phyloP scores from a whole-genome alignment of 2,888 invertebrate species.

The Drosophila emarginata region DNA sequence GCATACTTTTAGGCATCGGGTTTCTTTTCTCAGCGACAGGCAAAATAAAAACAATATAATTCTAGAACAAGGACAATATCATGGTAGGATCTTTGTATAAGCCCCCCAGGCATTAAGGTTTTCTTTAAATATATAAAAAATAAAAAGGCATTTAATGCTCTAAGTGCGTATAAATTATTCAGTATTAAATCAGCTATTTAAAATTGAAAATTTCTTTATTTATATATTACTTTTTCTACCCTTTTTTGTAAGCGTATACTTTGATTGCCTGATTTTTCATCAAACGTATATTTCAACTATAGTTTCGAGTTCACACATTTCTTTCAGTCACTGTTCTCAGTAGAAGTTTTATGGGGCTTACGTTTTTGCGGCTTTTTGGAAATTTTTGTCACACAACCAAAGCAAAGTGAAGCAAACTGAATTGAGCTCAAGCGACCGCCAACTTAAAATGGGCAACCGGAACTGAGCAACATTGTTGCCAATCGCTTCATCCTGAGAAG shows the following conservation, averaged over 20 bases:
- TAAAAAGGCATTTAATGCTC: too few relatives aligned
- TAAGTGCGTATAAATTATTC: too few relatives aligned
- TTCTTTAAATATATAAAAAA: too few relatives aligned
- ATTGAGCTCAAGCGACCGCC: conserved; percentile 20
- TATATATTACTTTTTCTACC: too few relatives aligned
- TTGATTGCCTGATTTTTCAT: too few relatives aligned
- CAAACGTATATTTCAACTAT: background rate
- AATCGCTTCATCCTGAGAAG: conserved; percentile 17
- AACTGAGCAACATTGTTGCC: conserved; percentile 56
- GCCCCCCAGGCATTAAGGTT: too few relatives aligned
- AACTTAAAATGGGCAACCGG: conserved; percentile 58
- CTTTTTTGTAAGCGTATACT: too few relatives aligned
- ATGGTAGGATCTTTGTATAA: too few relatives aligned
- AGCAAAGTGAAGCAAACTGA: conserved; percentile 12
- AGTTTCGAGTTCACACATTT: background rate
- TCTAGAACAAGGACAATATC: too few relatives aligned
- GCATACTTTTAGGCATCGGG: background rate
- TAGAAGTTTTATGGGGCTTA: conserved; percentile 47
- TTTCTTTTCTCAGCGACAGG: background rate
- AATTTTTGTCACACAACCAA: conserved; percentile 60
- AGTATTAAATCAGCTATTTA: too few relatives aligned
- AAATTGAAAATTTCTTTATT: too few relatives aligned
- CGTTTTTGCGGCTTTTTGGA: conserved; percentile 41
- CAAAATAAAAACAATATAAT: too few relatives aligned
- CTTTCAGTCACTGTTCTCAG: conserved; percentile 41